Conservation (phyloP, 1,140 invertebrate species). For the Drosophila lacertosa region DNA sequence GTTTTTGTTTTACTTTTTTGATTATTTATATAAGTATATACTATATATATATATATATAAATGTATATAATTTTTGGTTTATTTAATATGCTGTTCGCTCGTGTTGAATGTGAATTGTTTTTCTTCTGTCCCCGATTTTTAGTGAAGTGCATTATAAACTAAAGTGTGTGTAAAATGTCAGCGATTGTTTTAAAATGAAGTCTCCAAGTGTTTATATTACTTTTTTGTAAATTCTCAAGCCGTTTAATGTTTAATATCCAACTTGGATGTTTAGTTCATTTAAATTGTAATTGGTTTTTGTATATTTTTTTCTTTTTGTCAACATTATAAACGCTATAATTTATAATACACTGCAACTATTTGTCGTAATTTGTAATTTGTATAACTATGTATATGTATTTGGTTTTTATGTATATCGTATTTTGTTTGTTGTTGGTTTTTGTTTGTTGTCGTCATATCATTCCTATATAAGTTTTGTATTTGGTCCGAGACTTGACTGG, state of each 20-base stretch:
- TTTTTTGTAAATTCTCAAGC: no score
- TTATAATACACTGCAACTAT: conserved; percentile 52
- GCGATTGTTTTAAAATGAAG: conserved; percentile 12
- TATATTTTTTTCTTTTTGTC: conserved; percentile 35
- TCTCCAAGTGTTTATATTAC: conserved; percentile 3
- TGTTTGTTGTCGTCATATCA: conserved; percentile 32
- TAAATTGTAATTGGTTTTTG: conserved; percentile 2
- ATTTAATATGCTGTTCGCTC: conserved; percentile 10
- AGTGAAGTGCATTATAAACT: conserved; percentile 25
- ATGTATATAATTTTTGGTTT: conserved; percentile 13
- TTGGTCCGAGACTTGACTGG: conserved; percentile 68
- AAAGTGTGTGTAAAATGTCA: conserved; percentile 21
- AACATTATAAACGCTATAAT: conserved; percentile 59
- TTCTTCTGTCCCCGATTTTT: conserved; percentile 16
- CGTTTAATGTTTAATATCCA: no score
- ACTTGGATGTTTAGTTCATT: background rate
- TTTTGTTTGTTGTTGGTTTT: conserved; percentile 44
- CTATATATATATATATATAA: conserved; percentile 24
- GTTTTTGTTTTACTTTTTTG: conserved; percentile 20
- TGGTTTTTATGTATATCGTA: conserved; percentile 46
- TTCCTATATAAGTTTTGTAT: conserved; percentile 50
- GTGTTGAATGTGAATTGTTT: background rate
- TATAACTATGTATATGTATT: conserved; percentile 53
- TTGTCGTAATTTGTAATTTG: conserved; percentile 36
- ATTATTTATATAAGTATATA: conserved; percentile 27